These are phyloP conservation scores for Leucoma salicis DNA, from an alignment of 2,888 invertebrate species.

Conservation along the genomic window DNA sequence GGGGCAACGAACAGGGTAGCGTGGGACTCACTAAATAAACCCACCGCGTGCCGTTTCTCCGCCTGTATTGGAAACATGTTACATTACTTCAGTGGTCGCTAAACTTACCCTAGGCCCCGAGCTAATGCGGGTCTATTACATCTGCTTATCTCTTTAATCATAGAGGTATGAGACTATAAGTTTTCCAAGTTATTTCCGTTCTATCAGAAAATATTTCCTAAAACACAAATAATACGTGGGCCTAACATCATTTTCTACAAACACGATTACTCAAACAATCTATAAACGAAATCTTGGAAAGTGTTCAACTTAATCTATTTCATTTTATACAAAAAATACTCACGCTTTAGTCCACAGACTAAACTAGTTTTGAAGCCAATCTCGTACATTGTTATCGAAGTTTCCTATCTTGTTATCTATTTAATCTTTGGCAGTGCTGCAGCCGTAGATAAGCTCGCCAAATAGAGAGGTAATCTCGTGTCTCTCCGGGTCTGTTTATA, in stretches of 20 bases:
- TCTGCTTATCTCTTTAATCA: too few relatives aligned
- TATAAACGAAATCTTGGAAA: slow-evolving; percentile 19
- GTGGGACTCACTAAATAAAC: too few relatives aligned
- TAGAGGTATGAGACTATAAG: too few relatives aligned
- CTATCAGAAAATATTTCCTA: too few relatives aligned
- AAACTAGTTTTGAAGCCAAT: slow-evolving; percentile 11
- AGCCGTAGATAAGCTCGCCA: slow-evolving; percentile 67
- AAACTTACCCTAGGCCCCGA: too few relatives aligned
- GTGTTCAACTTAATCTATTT: slow-evolving; percentile 15
- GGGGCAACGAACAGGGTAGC: too few relatives aligned
- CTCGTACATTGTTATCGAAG: slow-evolving; percentile 17
- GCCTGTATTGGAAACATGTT: too few relatives aligned
- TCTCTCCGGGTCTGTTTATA: slow-evolving; percentile 56
- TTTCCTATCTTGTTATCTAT: slow-evolving; percentile 29
- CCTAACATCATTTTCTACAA: neutral
- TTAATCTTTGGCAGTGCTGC: slow-evolving; percentile 44
- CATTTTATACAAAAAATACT: slow-evolving; percentile 1
- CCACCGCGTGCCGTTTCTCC: too few relatives aligned
- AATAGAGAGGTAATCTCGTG: slow-evolving; percentile 73
- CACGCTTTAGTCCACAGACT: slow-evolving; percentile 12
- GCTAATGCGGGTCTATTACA: too few relatives aligned
- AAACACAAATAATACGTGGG: too few relatives aligned
- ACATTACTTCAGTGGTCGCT: too few relatives aligned
- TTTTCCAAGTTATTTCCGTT: too few relatives aligned
- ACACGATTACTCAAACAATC: neutral